Conservation (phyloP, 2,888 invertebrate genomes). For the Tipula helvola region DNA sequence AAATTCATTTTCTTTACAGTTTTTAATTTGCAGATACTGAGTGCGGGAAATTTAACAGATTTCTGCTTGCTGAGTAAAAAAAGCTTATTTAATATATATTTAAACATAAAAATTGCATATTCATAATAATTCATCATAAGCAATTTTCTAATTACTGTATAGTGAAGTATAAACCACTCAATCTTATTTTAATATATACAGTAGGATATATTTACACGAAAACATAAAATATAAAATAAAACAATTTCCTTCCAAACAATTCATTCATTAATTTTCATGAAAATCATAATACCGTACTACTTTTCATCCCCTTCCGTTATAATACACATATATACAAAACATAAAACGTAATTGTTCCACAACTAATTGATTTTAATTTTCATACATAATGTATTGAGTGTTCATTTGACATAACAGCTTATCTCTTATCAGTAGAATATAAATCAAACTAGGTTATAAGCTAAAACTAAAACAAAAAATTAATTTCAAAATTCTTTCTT, state of each 20-base stretch:
- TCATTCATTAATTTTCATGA: background rate
- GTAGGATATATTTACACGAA: background rate
- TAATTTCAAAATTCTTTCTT: background rate
- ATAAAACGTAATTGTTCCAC: background rate
- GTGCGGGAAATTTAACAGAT: background rate
- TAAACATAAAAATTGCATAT: background rate
- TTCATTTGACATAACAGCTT: background rate
- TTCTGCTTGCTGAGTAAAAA: background rate
- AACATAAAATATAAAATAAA: background rate
- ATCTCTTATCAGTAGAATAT: background rate
- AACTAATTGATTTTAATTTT: background rate
- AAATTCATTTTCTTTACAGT: background rate
- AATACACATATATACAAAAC: background rate
- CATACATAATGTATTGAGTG: background rate
- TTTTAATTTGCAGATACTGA: background rate
- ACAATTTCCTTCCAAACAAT: background rate
- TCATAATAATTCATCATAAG: background rate
- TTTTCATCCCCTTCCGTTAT: background rate
- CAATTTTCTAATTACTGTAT: background rate
- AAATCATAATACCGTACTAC: background rate
- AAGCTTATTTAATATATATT: no score
- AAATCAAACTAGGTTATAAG: background rate
- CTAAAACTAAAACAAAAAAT: background rate
- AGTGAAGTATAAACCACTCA: background rate
- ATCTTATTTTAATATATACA: background rate